Base-by-base conservation (phyloP, 2,797 vertebrate genomes). In the Emydoidea blandingii region DNA sequence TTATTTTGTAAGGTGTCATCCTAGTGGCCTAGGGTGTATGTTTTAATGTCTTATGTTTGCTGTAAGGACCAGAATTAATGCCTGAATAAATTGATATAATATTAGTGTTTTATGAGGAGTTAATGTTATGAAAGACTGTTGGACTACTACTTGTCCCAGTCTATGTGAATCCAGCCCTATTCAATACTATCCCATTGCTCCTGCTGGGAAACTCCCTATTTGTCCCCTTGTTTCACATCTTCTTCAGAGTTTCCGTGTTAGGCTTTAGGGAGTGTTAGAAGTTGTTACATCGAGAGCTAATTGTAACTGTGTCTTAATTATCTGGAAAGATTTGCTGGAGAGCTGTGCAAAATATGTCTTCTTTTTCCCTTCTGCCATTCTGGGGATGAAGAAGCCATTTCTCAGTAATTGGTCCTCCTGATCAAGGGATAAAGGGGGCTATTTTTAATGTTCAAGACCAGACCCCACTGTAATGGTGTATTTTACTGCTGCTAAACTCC, bases 401-500 rank as follows among this genome's bases (percentile, higher is more conserved):
- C 44, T 78, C 34, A 59, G 65, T 44, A 29, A 82, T 94, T 91
- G 47, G 1, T 85, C 41, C 44, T 81, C 91, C 29, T 79, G 50
- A 47, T 87, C 91, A 90, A 80, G 41, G 85, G 94, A 88, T 94
- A 62, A 49, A 21, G n/a, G 50, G 54, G 23, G 37, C 59, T 94
- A 41, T 94, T 97, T 93, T 95, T 95, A 92, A 72, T 49, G 29
- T 90, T 83, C 65, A 62, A 47, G 92, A 56, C 80, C 87, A 21
- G 74, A 52, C 83, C 74, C 11, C 31, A 23, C 44, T 94, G 72
- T 95, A 49, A 81, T 37, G 57, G 81, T 92, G 91, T 88, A 49
- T 52, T 52, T 84, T 52, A 15, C 76, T 12, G 91, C 76, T 54
- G 4, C 56, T 93, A 53, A 95, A 83, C 65, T 31, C 44, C 56